Percentiles rank a stretch among this genome's conserved stretches.
phyloP scores from a whole-genome alignment of 2,113 vertebrate genomes.

The Coracopsis vasa region DNA sequence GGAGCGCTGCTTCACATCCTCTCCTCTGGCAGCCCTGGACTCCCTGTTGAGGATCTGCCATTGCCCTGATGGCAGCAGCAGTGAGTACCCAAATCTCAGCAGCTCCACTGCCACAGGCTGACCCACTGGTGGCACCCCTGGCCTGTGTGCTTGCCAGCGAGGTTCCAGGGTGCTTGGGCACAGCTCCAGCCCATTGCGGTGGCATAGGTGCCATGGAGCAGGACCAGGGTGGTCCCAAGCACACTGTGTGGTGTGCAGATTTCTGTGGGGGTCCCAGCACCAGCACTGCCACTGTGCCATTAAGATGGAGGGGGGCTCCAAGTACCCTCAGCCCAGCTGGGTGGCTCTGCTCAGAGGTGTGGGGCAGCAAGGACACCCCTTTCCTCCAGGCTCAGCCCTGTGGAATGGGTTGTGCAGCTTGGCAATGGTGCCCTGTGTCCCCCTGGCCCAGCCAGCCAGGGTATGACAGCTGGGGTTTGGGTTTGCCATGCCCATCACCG shows the following conservation, averaged over 20 bases:
- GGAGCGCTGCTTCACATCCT: rapidly evolving
- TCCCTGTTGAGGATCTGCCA: background rate
- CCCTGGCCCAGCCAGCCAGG: background rate
- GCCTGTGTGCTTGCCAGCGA: background rate
- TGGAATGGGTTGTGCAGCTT: background rate
- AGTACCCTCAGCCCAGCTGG: background rate
- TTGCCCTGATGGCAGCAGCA: background rate
- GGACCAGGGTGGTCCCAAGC: background rate
- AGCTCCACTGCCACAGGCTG: rapidly evolving
- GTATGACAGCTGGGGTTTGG: rapidly evolving
- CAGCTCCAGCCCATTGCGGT: background rate
- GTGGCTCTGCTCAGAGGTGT: background rate
- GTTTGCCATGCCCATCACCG: rapidly evolving
- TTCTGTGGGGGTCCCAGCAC: rapidly evolving
- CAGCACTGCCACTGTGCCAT: background rate
- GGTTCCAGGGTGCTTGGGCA: rapidly evolving
- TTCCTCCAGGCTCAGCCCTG: background rate
- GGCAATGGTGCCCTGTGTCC: rapidly evolving
- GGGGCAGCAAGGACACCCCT: background rate
- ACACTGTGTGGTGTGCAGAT: rapidly evolving
- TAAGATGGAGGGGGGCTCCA: background rate
- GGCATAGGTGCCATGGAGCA: rapidly evolving
- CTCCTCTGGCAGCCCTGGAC: background rate
- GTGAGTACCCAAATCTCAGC: background rate
- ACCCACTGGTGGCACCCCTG: background rate